phyloP scores from a whole-genome alignment of 2,888 invertebrate species.

The Tachina lurida region DNA sequence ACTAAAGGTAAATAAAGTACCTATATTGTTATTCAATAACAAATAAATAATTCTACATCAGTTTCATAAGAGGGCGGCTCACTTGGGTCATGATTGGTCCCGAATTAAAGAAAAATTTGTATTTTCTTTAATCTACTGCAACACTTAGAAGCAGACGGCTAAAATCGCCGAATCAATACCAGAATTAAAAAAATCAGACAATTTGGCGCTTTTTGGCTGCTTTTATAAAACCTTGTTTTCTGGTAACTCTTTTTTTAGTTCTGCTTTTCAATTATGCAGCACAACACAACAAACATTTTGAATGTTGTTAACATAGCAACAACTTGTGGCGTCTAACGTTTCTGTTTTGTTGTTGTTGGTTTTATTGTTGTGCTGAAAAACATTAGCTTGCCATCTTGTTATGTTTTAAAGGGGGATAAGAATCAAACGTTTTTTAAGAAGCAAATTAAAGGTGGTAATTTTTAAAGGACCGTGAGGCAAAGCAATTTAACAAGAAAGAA shows the following conservation, averaged over 20 bases:
- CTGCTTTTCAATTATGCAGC: conserved; percentile 8
- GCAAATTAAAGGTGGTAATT: not conserved
- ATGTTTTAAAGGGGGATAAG: not conserved
- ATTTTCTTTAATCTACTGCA: too few species aligned
- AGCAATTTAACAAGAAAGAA: not conserved
- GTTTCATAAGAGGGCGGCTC: too few species aligned
- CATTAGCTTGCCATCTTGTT: conserved; percentile 17
- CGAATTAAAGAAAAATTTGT: too few species aligned
- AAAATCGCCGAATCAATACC: too few species aligned
- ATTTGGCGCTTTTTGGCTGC: too few species aligned
- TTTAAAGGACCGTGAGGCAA: not conserved
- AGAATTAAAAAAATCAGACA: too few species aligned
- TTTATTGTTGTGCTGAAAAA: not conserved
- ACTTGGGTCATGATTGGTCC: too few species aligned
- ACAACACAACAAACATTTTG: conserved; percentile 27
- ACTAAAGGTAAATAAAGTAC: too few species aligned
- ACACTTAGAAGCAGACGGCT: too few species aligned
- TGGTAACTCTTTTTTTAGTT: conserved; percentile 6
- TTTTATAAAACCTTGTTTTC: not conserved
- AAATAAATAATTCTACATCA: too few species aligned
- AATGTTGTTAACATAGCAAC: conserved; percentile 55
- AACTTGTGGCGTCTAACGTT: conserved; percentile 23
- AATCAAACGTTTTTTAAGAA: not conserved
- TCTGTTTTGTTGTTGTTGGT: conserved; percentile 15
- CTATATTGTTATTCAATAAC: too few species aligned